A percentile compares a stretch with the other conserved stretches of the same genome.
Evolutionary conservation across 2,113 vertebrate species (phyloP).

Genomic region (Mirounga angustirostris): DNA sequence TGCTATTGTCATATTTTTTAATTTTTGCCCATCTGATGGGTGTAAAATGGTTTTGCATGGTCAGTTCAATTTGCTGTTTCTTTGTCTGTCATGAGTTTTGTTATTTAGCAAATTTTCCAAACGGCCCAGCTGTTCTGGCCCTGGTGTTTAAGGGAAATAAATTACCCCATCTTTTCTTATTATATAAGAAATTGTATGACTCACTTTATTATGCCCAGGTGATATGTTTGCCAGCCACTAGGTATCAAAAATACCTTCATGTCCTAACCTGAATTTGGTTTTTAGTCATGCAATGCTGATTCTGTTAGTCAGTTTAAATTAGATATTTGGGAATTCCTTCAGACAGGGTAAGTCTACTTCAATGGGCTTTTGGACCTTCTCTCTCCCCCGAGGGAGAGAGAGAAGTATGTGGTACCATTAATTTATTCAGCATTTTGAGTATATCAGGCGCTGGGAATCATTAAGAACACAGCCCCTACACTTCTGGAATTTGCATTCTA

Average conservation of each 20-base stretch:
- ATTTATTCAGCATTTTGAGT: background rate
- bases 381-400: conserved; percentile 3
- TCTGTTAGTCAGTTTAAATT: background rate
- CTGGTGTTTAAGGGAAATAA: background rate
- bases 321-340: background rate
- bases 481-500: background rate
- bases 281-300: background rate
- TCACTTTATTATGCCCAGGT: background rate
- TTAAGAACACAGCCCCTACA: background rate
- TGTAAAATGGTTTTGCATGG: background rate
- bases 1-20: background rate
- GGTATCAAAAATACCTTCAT: conserved; percentile 13
- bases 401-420: background rate
- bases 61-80: background rate
- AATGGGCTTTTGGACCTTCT: background rate
- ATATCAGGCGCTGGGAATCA: background rate
- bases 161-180: background rate
- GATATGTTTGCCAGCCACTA: background rate
- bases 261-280: background rate
- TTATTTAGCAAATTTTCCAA: background rate
- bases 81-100: background rate
- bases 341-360: background rate
- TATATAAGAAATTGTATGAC: background rate
- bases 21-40: background rate
- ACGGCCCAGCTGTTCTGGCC: background rate